Evolutionary conservation across 2,888 invertebrate genomes (phyloP), one percentile per base, ranked within the genome.

Genomic region (Cheilosia vernalis): DNA sequence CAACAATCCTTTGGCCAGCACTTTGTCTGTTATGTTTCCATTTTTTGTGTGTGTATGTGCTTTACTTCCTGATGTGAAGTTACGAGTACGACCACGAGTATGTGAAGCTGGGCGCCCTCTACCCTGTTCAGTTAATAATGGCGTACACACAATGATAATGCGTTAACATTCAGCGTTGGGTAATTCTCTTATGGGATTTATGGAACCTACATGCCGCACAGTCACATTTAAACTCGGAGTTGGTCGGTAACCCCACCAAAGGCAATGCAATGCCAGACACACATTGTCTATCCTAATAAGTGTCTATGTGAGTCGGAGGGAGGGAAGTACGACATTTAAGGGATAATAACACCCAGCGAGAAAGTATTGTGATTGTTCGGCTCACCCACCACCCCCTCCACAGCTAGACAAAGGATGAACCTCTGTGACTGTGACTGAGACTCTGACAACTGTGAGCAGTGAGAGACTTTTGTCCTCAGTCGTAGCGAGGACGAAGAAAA

Each of bases 141-240:
- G 58, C 6, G 49, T 51, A 69, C 58, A 78, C 58, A 73, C 58
- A 66, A 84, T 21, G 70, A 64, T 55, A 84, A 84, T 80, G 84
- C 74, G 84, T 66, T 70, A 76, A 84, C 84, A 84, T 76, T 66
- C 74, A 76, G 60, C 53, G 67, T 40, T 30, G 80, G 55, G 73
- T 67, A 60, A 61, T 74, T 73, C 61, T 49, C 58, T 61, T 64
- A 42, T 27, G 44, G 58, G 74, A 70, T 84, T 74, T 76, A 82
- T 53, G 56, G 63, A 73, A 72, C 73, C 21, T 58, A 78, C 67
- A 78, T 40, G 56, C 63, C 72, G 15, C 24, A 72, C 72, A 83
- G 51, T 73, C 61, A 77, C 73, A 63, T 63, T 58, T 74, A 61
- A 56, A 53, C 58, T 69, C 17, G 7, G 9, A 64, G 47, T 60